A percentile compares a stretch with the other conserved stretches of the same genome.
These are phyloP conservation scores for Hippocampus zosterae DNA, from an alignment of 2,113 vertebrate genomes.

Conservation along the genomic window DNA sequence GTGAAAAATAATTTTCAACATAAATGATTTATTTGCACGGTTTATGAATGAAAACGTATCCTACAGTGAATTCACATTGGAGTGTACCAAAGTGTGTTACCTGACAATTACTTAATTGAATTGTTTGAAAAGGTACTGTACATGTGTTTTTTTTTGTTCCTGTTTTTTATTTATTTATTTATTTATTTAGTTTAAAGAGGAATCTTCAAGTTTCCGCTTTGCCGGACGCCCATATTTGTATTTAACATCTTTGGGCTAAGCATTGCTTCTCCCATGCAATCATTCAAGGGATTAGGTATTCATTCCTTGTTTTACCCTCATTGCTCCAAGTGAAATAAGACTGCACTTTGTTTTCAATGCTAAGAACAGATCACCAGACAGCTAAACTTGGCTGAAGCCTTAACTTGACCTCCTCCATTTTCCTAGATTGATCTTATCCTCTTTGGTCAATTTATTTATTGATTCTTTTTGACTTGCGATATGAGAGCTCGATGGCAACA, in stretches of 20 bases:
- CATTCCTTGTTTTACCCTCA: conserved; percentile 30
- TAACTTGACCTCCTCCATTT: not conserved
- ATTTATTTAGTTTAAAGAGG: not conserved
- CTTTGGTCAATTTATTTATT: no score
- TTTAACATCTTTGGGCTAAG: conserved; percentile 18
- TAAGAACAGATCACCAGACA: not conserved
- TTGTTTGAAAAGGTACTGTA: not conserved
- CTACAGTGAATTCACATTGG: not conserved
- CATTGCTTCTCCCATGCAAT: conserved; percentile 36
- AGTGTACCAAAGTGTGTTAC: not conserved
- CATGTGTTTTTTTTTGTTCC: not conserved
- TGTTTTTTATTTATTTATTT: not conserved
- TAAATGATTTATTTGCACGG: not conserved
- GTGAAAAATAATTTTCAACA: not conserved
- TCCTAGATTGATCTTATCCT: not conserved
- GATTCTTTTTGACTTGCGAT: no score
- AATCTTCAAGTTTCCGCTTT: not conserved
- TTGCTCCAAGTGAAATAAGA: conserved; percentile 1
- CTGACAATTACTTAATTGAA: not conserved
- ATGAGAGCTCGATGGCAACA: no score
- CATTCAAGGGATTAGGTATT: conserved; percentile 46
- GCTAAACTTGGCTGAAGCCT: not conserved
- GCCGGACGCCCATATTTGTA: conserved; percentile 41
- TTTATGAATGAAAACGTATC: not conserved
- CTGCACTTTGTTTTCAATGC: not conserved